Evolutionary conservation across 1,140 invertebrate species (phyloP).

Genomic region (Drosophila leontia): DNA sequence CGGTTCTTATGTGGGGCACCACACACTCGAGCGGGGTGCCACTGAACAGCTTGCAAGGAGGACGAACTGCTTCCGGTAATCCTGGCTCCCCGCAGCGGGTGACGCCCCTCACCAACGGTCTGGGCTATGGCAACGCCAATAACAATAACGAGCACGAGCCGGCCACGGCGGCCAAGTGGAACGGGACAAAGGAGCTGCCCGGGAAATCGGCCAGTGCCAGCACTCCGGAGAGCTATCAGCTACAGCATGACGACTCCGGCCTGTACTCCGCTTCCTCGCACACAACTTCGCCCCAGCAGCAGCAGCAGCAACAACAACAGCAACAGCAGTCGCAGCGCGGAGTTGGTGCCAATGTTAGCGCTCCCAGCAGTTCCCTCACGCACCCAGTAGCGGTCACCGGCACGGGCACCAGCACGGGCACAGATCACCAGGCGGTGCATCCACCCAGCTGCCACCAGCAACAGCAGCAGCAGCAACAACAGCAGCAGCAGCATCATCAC

Average conservation of each 20-base stretch:
- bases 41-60: conserved; percentile 53
- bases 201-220: conserved; percentile 65
- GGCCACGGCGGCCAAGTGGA: conserved; percentile 73
- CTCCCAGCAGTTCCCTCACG: conserved; percentile 53
- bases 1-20: conserved; percentile 94
- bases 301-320: conserved; percentile 51
- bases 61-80: conserved; percentile 65
- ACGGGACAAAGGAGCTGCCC: conserved; percentile 66
- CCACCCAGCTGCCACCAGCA: conserved; percentile 63
- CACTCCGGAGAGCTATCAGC: conserved; percentile 76
- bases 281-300: conserved; percentile 79
- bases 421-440: conserved; percentile 48
- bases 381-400: conserved; percentile 34
- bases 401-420: conserved; percentile 54
- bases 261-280: conserved; percentile 81
- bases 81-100: conserved; percentile 75
- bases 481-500: conserved; percentile 42
- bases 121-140: conserved; percentile 60
- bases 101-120: conserved; percentile 72
- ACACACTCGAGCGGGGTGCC: conserved; percentile 84
- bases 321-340: conserved; percentile 58
- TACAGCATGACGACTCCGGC: conserved; percentile 81
- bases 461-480: conserved; percentile 53
- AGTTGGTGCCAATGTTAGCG: conserved; percentile 68
- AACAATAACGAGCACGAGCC: conserved; percentile 69